Conservation (phyloP, 2,113 vertebrate species). For the Semicossyphus pulcher region DNA sequence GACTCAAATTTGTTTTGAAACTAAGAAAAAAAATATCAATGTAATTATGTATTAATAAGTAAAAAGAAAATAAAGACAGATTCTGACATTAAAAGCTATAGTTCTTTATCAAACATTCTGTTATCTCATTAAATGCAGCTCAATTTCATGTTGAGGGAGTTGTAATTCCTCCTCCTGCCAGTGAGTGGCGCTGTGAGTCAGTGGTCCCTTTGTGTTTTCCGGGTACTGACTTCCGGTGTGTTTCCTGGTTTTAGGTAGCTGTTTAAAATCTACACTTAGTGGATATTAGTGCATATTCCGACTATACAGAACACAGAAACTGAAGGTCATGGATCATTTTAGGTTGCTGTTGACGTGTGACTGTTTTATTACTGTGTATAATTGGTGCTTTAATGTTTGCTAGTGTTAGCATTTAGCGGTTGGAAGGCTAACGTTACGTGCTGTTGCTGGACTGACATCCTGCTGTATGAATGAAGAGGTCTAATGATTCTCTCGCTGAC, state of each 20-base stretch:
- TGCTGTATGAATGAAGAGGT: background rate
- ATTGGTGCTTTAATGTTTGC: background rate
- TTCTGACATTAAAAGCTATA: too few relatives aligned
- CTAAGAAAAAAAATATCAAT: too few relatives aligned
- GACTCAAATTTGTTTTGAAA: too few relatives aligned
- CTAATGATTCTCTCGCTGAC: accelerated
- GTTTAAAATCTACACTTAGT: background rate
- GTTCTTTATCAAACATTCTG: too few relatives aligned
- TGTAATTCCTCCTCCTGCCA: background rate
- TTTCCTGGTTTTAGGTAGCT: background rate
- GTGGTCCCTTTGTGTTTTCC: background rate
- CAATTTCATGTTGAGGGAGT: too few relatives aligned
- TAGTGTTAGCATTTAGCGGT: background rate
- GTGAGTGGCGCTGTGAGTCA: background rate
- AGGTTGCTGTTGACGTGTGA: background rate
- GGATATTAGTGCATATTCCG: too few relatives aligned
- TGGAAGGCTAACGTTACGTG: background rate
- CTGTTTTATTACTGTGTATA: background rate
- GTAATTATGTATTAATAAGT: too few relatives aligned
- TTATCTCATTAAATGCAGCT: too few relatives aligned
- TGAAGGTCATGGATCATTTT: background rate
- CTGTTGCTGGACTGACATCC: background rate
- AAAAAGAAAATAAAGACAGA: too few relatives aligned
- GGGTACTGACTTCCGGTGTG: background rate
- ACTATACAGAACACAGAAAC: background rate